Conservation (phyloP, 2,113 vertebrate species). For the Platichthys stellatus region DNA sequence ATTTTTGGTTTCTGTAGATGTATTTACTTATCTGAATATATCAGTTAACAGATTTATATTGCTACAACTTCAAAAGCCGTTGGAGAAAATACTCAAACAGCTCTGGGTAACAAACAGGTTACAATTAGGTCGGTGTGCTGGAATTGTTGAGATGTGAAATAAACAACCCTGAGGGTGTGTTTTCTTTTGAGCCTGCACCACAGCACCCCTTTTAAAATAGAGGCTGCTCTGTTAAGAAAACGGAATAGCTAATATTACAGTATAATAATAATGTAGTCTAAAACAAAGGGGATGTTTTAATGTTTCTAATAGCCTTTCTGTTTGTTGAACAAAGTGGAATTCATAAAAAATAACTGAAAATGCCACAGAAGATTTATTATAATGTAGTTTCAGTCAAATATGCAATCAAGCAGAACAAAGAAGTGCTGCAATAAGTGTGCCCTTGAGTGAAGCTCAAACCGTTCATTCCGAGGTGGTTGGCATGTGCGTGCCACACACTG, state of each 20-base stretch:
- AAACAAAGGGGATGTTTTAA: conserved; percentile 27
- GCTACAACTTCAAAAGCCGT: conserved; percentile 27
- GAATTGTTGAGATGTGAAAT: conserved; percentile 58
- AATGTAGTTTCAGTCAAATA: conserved; percentile 28
- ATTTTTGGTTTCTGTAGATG: background rate
- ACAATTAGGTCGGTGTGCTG: conserved; percentile 63
- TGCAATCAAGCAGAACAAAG: conserved; percentile 34
- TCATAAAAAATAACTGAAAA: conserved; percentile 23
- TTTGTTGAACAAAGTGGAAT: conserved; percentile 38
- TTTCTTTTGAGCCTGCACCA: conserved; percentile 40
- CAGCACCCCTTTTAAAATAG: conserved; percentile 30
- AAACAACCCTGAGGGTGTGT: conserved; percentile 42
- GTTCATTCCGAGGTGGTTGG: conserved; percentile 19
- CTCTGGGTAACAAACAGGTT: conserved; percentile 48
- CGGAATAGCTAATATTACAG: conserved; percentile 30
- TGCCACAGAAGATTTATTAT: conserved; percentile 28
- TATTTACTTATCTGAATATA: conserved; percentile 34
- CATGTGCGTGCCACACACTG: background rate
- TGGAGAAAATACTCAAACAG: conserved; percentile 11
- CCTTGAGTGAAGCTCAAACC: conserved; percentile 17
- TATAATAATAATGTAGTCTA: conserved; percentile 22
- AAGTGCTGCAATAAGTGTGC: conserved; percentile 5
- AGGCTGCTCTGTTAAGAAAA: conserved; percentile 16
- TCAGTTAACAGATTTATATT: conserved; percentile 24
- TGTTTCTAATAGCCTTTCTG: conserved; percentile 23